Conservation (phyloP, 2,888 invertebrate genomes). For the Prosopocoilus inquinatus region DNA sequence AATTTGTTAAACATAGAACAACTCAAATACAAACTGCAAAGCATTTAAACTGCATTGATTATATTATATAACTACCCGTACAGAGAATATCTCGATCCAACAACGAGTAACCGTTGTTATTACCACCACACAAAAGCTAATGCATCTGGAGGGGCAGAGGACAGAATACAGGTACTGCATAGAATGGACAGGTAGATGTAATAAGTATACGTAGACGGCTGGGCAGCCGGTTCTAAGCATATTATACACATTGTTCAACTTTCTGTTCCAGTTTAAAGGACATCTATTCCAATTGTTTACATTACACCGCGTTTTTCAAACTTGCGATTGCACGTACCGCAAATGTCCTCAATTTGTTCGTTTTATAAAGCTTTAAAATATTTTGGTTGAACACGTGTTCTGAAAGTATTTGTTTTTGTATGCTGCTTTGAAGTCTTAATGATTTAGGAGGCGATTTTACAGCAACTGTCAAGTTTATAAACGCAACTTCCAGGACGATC, state of each 20-base stretch:
- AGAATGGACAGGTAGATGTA: conserved; percentile 21
- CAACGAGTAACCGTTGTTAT: conserved; percentile 6
- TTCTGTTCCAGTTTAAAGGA: conserved; percentile 12
- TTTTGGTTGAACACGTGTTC: too few relatives aligned
- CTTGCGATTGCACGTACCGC: too few relatives aligned
- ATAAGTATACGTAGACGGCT: conserved; percentile 21
- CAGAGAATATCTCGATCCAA: conserved; percentile 8
- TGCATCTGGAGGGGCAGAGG: background rate
- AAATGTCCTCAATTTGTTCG: too few relatives aligned
- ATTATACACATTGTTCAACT: conserved; percentile 16
- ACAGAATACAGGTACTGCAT: conserved; percentile 23
- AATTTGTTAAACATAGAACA: too few relatives aligned
- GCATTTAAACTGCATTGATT: background rate
- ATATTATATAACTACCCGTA: background rate
- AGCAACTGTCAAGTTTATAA: too few relatives aligned
- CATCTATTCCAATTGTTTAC: conserved; percentile 8
- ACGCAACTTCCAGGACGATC: too few relatives aligned
- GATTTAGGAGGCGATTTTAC: too few relatives aligned
- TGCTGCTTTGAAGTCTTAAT: too few relatives aligned
- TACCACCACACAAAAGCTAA: background rate
- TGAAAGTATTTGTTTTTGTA: too few relatives aligned
- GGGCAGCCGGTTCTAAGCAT: conserved; percentile 28
- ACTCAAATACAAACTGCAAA: background rate
- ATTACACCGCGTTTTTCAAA: background rate
- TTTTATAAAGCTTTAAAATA: too few relatives aligned